Percentiles rank a stretch among this genome's conserved stretches.
Evolutionary conservation across 2,888 invertebrate species (phyloP).

Genomic region (Himalopsyche anomala): DNA sequence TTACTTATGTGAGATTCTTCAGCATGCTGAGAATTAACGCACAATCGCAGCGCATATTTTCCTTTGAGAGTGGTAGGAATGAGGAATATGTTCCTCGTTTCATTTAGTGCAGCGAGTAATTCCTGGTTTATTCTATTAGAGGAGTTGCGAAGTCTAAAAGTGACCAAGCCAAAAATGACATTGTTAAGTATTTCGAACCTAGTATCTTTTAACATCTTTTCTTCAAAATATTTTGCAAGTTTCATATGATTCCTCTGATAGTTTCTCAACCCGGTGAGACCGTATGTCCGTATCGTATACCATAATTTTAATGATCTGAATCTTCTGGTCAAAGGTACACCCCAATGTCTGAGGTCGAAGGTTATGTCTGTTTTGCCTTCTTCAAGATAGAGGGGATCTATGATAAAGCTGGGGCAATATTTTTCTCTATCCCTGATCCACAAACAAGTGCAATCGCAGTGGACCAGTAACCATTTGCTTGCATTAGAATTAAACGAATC

Average conservation of each 20-base stretch:
- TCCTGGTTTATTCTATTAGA: conserved; percentile 85
- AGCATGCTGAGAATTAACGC: conserved; percentile 88
- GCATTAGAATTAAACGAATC: conserved; percentile 93
- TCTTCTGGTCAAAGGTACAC: conserved; percentile 89
- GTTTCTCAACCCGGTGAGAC: conserved; percentile 86
- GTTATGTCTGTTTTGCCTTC: conserved; percentile 86
- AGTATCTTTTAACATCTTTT: conserved; percentile 80
- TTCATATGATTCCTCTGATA: conserved; percentile 90
- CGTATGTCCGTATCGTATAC: conserved; percentile 91
- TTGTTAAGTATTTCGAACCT: conserved; percentile 88
- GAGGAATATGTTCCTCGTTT: conserved; percentile 90
- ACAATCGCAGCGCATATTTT: conserved; percentile 87
- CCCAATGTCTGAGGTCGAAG: conserved; percentile 89
- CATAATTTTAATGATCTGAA: conserved; percentile 92
- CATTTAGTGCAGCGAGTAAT: conserved; percentile 87
- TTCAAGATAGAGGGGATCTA: conserved; percentile 90
- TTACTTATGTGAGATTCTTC: conserved; percentile 82
- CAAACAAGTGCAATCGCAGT: conserved; percentile 90
- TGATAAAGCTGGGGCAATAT: conserved; percentile 88
- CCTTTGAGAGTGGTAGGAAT: conserved; percentile 87
- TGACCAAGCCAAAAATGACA: conserved; percentile 85
- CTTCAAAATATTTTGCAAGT: conserved; percentile 86
- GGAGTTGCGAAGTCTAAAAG: conserved; percentile 83
- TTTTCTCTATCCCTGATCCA: conserved; percentile 88
- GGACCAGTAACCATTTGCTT: conserved; percentile 90